Evolutionary conservation across 2,113 vertebrate species (phyloP).

Genomic region (Elgaria multicarinata): DNA sequence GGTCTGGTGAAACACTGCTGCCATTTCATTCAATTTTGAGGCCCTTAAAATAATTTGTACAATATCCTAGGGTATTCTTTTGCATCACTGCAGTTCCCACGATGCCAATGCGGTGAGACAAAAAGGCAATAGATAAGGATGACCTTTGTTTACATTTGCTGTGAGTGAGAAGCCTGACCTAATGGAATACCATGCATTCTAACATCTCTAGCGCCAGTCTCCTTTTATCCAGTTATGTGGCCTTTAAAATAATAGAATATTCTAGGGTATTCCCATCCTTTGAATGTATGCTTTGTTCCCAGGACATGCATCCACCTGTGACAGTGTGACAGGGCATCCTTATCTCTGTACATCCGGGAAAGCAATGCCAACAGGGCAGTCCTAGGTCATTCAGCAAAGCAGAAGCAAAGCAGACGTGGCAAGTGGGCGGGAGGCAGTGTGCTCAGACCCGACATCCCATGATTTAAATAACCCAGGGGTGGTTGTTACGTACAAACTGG

Average conservation of each 20-base stretch:
- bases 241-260: not conserved
- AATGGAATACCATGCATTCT: not conserved
- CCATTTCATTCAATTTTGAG: not conserved
- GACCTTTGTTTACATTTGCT: not conserved
- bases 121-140: not conserved
- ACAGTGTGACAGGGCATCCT: not conserved
- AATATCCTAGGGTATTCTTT: not conserved
- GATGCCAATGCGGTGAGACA: not conserved
- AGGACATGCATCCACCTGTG: not conserved
- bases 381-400: too few relatives aligned
- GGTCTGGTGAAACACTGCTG: not conserved
- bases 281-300: not conserved
- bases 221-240: not conserved
- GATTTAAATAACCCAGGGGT: too few relatives aligned
- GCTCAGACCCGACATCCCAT: too few relatives aligned
- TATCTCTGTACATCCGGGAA: not conserved
- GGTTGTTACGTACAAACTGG: too few relatives aligned
- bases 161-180: too few relatives aligned
- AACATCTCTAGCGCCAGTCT: not conserved
- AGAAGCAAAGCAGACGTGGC: too few relatives aligned
- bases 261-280: not conserved
- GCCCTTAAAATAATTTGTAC: not conserved
- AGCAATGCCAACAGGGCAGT: not conserved
- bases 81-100: fast-evolving
- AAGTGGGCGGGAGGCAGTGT: too few relatives aligned